Conservation (phyloP, 2,888 invertebrate species). For the Tolmerus cingulatus region DNA sequence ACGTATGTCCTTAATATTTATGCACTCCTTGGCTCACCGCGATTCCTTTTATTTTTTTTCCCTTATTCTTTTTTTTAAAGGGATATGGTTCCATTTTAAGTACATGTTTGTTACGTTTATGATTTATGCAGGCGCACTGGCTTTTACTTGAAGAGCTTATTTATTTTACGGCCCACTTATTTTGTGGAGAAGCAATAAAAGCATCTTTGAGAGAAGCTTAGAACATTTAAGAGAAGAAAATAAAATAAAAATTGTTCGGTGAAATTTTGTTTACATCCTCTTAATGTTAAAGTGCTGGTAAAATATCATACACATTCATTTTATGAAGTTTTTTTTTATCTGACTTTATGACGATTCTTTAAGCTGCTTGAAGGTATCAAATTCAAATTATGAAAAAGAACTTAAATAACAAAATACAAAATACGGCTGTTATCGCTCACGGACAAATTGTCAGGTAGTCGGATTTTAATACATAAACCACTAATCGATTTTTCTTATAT, state of each 20-base stretch:
- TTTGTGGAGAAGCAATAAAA: background rate
- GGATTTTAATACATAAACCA: no score
- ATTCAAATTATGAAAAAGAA: background rate
- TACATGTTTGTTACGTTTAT: background rate
- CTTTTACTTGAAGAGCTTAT: background rate
- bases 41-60: background rate
- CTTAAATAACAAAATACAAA: background rate
- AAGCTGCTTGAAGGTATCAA: background rate
- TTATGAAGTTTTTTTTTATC: background rate
- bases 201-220: background rate
- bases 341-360: background rate
- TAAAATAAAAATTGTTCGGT: background rate
- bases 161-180: background rate
- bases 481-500: no score
- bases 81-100: background rate
- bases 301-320: background rate
- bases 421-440: background rate
- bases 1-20: background rate
- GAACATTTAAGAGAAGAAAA: background rate
- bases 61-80: background rate
- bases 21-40: background rate
- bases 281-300: background rate
- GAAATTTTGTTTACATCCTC: background rate
- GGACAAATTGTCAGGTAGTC: no score
- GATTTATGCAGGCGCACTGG: background rate